phyloP scores from a whole-genome alignment of 2,888 invertebrate species.

The Pachydiplax longipennis region DNA sequence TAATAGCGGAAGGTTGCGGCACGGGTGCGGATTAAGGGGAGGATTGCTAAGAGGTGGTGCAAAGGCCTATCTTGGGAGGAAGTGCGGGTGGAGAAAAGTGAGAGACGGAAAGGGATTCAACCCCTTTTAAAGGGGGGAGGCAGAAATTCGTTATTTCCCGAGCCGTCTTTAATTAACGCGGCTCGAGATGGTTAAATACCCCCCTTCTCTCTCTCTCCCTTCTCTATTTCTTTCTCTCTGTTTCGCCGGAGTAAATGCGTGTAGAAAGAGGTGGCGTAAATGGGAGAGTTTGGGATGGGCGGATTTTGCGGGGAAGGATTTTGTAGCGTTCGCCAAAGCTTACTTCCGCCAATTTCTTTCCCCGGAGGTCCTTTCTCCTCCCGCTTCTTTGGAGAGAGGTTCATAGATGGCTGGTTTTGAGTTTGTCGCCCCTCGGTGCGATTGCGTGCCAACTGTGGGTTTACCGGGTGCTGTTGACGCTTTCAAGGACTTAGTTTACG shows the following conservation, averaged over 20 bases:
- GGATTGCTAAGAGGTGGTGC: not conserved
- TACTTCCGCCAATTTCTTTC: not conserved
- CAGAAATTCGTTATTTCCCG: conserved; percentile 42
- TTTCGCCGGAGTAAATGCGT: not conserved
- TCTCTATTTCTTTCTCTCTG: not conserved
- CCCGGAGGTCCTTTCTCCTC: not conserved
- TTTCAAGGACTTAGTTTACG: too few relatives aligned
- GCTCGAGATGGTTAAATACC: conserved; percentile 24
- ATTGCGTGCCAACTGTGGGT: not conserved
- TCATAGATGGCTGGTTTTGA: not conserved
- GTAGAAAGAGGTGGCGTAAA: not conserved
- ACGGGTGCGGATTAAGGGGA: not conserved
- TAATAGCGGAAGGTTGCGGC: not conserved
- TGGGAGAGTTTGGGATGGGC: not conserved
- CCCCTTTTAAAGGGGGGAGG: not conserved
- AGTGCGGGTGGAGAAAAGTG: not conserved
- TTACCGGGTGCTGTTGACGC: too few relatives aligned
- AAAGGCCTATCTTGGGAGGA: not conserved
- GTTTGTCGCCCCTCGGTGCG: not conserved
- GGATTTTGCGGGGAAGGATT: not conserved
- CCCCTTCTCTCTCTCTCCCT: not conserved
- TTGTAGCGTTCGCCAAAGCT: not conserved
- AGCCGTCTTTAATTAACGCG: conserved; percentile 40
- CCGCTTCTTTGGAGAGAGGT: not conserved
- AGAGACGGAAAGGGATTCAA: not conserved